Evolutionary conservation across 2,113 vertebrate genomes (phyloP).

Genomic region (Pelusios castaneus): DNA sequence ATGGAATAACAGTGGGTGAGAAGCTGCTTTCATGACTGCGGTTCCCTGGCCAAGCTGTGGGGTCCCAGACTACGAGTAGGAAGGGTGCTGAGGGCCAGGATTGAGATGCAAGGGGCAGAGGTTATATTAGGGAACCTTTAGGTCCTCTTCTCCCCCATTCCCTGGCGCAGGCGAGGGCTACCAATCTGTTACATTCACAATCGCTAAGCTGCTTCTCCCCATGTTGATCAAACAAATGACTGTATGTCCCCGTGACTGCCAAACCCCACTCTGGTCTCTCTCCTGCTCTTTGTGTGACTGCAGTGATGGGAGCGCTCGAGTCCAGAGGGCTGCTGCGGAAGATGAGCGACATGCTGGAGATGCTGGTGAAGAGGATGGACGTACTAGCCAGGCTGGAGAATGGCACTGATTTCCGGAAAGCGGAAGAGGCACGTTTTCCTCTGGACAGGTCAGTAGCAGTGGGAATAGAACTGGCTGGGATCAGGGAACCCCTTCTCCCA

Average conservation of each 20-base stretch:
- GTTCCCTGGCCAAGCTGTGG: neutral
- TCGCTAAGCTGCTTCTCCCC: neutral
- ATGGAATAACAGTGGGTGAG: neutral
- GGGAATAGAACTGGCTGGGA: fast-evolving
- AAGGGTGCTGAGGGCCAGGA: neutral
- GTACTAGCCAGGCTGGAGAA: constrained; percentile 89
- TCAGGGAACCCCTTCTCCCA: neutral
- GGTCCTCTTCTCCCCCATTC: neutral
- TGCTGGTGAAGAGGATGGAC: constrained; percentile 93
- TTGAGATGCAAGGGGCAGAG: neutral
- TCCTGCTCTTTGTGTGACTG: constrained; percentile 43
- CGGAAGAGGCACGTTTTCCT: constrained; percentile 80
- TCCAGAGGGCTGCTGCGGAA: constrained; percentile 91
- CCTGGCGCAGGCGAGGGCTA: neutral
- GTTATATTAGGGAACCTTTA: neutral
- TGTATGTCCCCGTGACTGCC: neutral
- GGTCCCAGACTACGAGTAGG: neutral
- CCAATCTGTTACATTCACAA: neutral
- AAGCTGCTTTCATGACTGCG: neutral
- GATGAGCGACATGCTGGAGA: constrained; percentile 96
- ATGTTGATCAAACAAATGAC: neutral
- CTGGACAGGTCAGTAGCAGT: constrained; percentile 83
- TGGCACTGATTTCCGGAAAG: constrained; percentile 82
- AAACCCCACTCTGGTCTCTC: fast-evolving
- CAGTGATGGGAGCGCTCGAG: constrained; percentile 88